Evolutionary conservation across 2,888 invertebrate genomes (phyloP).

Genomic region (Amorpha juglandis): DNA sequence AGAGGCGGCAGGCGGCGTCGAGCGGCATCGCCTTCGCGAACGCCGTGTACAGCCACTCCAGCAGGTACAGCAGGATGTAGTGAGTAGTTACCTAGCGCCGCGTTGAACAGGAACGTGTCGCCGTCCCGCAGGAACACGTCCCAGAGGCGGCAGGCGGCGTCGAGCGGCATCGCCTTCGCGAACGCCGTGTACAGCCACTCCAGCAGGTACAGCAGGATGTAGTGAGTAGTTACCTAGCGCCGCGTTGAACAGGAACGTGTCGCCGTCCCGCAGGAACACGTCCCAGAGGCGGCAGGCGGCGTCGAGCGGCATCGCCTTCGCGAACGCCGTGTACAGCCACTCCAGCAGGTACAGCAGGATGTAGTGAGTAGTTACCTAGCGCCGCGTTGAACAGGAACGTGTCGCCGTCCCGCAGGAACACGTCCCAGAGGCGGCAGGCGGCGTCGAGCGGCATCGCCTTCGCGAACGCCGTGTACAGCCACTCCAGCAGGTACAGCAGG

Average conservation of each 20-base stretch:
- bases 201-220: slow-evolving; percentile 92
- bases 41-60: no score
- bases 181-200: slow-evolving; percentile 97
- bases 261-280: no score
- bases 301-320: no score
- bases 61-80: no score
- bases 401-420: slow-evolving; percentile 94
- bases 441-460: no score
- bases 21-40: no score
- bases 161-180: slow-evolving; percentile 95
- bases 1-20: no score
- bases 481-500: slow-evolving; percentile 94
- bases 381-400: slow-evolving; percentile 94
- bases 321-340: no score
- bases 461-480: slow-evolving; percentile 95
- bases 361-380: slow-evolving; percentile 84
- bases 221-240: no score
- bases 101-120: slow-evolving; percentile 93
- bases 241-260: no score
- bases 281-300: no score
- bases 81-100: slow-evolving; percentile 87
- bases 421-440: slow-evolving; percentile 94
- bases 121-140: slow-evolving; percentile 95
- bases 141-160: slow-evolving; percentile 95
- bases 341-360: no score